Evolutionary conservation across 2,113 vertebrate species (phyloP).

Genomic region (Leptobrachium ailaonicum): DNA sequence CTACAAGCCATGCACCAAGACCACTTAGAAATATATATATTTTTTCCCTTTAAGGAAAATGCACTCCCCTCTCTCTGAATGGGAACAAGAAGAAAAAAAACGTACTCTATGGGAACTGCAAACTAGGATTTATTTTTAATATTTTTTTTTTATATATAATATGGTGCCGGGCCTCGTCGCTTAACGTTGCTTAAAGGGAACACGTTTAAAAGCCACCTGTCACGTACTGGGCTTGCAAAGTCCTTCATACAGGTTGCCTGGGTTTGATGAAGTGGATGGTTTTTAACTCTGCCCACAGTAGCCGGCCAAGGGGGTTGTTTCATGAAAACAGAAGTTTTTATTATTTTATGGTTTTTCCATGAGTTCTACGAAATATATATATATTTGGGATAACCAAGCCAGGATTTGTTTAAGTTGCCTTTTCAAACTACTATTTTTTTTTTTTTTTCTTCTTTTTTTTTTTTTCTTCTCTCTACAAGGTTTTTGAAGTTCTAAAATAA

Average conservation of each 20-base stretch:
- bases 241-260: background rate
- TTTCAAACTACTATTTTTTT: background rate
- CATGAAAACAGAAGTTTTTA: background rate
- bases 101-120: too few species aligned
- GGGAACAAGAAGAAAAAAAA: too few species aligned
- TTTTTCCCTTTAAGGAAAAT: too few species aligned
- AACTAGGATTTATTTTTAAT: too few species aligned
- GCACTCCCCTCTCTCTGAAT: too few species aligned
- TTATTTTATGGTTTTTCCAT: too few species aligned
- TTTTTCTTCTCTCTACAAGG: slow-evolving; percentile 81
- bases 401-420: background rate
- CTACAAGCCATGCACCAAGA: too few species aligned
- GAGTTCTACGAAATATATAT: background rate
- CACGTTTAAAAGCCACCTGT: background rate
- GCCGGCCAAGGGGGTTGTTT: background rate
- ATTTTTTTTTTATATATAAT: too few species aligned
- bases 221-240: background rate
- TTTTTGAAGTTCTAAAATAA: slow-evolving; percentile 74
- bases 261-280: background rate
- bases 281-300: background rate
- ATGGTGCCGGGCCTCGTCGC: too few species aligned
- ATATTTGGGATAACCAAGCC: slow-evolving; percentile 31
- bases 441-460: slow-evolving; percentile 73
- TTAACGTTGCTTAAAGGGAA: too few species aligned
- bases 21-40: too few species aligned